A percentile compares a stretch with the other conserved stretches of the same genome.
Conservation (phyloP, 2,888 invertebrate genomes). For the Copidosoma aretas region DNA sequence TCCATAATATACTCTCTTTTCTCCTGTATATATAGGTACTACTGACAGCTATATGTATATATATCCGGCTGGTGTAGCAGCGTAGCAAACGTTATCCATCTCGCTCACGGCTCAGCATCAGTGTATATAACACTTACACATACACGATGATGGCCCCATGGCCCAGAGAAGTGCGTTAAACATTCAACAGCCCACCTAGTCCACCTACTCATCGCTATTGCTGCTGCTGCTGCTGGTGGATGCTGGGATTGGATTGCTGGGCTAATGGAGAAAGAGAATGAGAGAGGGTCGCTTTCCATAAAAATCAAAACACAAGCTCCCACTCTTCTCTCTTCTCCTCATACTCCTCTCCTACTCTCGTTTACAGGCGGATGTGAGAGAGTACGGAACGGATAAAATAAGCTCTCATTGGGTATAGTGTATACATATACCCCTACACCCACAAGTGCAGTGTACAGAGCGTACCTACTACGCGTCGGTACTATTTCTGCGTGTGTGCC, state of each 20-base stretch:
- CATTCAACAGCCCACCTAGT: slow-evolving; percentile 17
- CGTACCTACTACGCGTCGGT: neutral
- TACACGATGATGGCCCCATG: slow-evolving; percentile 30
- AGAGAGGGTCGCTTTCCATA: neutral
- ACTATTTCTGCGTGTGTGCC: neutral
- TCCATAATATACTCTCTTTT: no score
- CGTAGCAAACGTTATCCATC: neutral
- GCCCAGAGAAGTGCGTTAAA: slow-evolving; percentile 39
- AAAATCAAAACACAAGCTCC: neutral
- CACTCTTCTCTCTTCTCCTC: neutral
- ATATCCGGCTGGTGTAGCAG: no score
- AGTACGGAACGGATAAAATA: no score
- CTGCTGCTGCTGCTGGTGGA: neutral
- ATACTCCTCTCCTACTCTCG: neutral
- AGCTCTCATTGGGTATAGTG: no score
- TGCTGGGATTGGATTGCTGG: no score
- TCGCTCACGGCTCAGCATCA: neutral
- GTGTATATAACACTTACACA: neutral
- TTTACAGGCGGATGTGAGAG: no score
- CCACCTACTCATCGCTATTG: no score
- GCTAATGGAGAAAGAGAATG: no score
- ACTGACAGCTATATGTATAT: no score
- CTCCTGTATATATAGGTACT: no score
- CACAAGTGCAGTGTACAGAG: no score
- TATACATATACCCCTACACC: no score